Conservation (phyloP, 2,113 vertebrate species). For the Drymodes brunneopygia region DNA sequence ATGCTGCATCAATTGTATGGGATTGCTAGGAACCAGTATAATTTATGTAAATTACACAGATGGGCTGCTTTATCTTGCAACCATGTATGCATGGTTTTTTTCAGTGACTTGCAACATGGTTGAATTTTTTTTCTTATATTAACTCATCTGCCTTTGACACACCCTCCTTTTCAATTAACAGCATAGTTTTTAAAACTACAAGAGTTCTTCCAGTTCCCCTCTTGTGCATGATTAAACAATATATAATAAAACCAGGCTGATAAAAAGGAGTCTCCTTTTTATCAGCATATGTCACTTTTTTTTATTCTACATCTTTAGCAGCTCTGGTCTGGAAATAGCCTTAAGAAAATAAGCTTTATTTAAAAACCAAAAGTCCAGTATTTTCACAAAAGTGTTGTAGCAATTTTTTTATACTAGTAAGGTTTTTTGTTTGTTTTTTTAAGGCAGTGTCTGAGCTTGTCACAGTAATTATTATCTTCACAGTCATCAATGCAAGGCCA, state of each 20-base stretch:
- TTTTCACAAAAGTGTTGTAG: background rate
- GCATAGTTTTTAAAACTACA: slow-evolving; percentile 20
- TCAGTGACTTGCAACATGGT: slow-evolving; percentile 55
- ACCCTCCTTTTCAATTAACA: slow-evolving; percentile 48
- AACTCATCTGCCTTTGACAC: slow-evolving; percentile 61
- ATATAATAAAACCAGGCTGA: background rate
- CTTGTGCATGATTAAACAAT: background rate
- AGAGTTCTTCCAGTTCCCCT: slow-evolving; percentile 6
- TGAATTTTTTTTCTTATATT: slow-evolving; percentile 47
- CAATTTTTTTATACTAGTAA: background rate
- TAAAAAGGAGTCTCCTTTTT: background rate
- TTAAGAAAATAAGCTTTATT: background rate
- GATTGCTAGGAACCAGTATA: slow-evolving; percentile 57
- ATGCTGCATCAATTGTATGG: slow-evolving; percentile 40
- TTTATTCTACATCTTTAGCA: background rate
- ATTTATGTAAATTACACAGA: slow-evolving; percentile 68
- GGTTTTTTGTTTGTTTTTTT: background rate
- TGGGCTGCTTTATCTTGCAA: slow-evolving; percentile 65
- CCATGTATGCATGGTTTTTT: slow-evolving; percentile 49
- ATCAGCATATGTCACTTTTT: background rate
- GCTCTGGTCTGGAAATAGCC: background rate
- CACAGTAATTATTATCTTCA: background rate
- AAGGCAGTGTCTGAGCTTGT: background rate
- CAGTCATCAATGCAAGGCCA: background rate
- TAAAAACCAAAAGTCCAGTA: background rate